Evolutionary conservation across 2,888 invertebrate genomes (phyloP).

Genomic region (Callimorpha dominula): DNA sequence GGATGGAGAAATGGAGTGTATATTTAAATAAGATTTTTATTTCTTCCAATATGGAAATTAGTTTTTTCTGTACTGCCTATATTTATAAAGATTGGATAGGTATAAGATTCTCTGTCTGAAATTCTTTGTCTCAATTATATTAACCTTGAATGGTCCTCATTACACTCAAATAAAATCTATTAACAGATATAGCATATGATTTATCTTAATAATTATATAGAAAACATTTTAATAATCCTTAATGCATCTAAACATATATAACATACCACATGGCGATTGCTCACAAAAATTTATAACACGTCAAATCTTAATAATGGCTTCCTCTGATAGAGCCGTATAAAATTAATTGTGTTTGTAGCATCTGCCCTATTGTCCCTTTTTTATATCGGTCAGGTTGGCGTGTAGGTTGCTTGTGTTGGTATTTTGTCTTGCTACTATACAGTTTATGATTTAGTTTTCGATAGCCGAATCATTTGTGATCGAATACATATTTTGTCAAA

Average conservation of each 20-base stretch:
- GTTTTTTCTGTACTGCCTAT: neutral
- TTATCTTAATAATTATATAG: neutral
- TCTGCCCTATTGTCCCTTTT: conserved; percentile 79
- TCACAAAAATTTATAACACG: conserved; percentile 84
- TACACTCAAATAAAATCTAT: neutral
- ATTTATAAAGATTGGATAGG: neutral
- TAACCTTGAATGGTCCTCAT: neutral
- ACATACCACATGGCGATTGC: conserved; percentile 68
- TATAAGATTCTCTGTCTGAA: neutral
- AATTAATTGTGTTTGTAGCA: conserved; percentile 83
- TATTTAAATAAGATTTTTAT: neutral
- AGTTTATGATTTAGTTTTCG: conserved; percentile 19
- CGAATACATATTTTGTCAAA: neutral
- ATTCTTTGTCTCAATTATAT: neutral
- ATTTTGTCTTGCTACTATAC: conserved; percentile 31
- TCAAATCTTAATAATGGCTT: conserved; percentile 85
- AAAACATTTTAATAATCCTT: neutral
- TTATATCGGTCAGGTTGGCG: conserved; percentile 49
- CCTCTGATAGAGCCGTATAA: conserved; percentile 83
- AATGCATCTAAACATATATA: conserved; percentile 48
- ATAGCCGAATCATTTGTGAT: neutral
- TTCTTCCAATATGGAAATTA: neutral
- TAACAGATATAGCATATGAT: neutral
- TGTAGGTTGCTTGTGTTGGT: conserved; percentile 34
- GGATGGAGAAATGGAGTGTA: neutral